Base-by-base conservation (phyloP, 2,888 invertebrate genomes). In the Eupithecia exiguata region DNA sequence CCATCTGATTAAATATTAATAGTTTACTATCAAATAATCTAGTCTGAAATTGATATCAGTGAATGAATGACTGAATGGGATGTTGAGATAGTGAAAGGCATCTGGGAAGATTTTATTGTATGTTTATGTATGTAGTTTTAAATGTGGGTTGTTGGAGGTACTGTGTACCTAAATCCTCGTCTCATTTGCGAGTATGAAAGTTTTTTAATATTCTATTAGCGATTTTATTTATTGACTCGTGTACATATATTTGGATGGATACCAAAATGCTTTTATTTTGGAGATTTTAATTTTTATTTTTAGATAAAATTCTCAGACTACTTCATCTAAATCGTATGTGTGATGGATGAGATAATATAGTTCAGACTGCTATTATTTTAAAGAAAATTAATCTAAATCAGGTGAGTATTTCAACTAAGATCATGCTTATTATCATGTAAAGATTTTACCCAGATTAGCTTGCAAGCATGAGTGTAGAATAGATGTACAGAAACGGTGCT, bases 1-100 rank as follows among this genome's bases (percentile, higher is more conserved):
- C 74, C 81, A 82, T 83, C 79, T 83, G 86, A 86, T 72, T 74
- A 68, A 76, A 75, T 79, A 38, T 79, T 78, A 78, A 81, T 78
- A 72, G 81, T 83, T 84, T 81, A 88, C 80, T 77, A 76, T 82
- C 79, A 80, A 81, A 80, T 87, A 88, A 88, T 92, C 92, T 92
- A 92, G 92, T 92, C 92, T 88, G 86, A 87, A 86, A 80, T 81
- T 82, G 75, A 86, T 88, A 85, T 88, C 86, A 85, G 86, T 86
- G 85, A 86, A 85, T 83, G 90, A 86, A 85, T 88, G 89, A 87
- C 83, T 87, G 88, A 81, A 78, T 71, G 68, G 65, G 68, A 68
- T 68, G 46, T 70, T 70, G 70, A 43, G 66, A 71, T 40, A 68
- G 70, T 58, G 67, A 67, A 65, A 74, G 75, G 72, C 77, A 77